Percentiles rank a stretch among this genome's conserved stretches.
Conservation (phyloP, 1,140 invertebrate genomes). For the Eciton burchellii region DNA sequence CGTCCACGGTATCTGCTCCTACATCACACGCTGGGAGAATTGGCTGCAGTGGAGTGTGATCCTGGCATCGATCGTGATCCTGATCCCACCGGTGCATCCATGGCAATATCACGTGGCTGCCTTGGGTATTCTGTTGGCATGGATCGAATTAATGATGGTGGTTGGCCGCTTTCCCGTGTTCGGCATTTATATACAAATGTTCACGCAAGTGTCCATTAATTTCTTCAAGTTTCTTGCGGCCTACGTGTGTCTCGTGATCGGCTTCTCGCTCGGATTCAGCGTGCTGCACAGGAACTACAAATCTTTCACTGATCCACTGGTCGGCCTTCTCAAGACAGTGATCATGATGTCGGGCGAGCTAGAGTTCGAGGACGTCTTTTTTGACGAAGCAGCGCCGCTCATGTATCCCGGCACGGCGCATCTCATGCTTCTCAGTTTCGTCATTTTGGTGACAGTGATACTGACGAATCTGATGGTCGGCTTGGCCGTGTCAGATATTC, state of each 20-base stretch:
- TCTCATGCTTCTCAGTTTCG: slow-evolving; percentile 91
- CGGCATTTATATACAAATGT: slow-evolving; percentile 94
- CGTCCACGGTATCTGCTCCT: slow-evolving; percentile 89
- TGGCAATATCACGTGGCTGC: slow-evolving; percentile 94
- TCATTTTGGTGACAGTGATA: slow-evolving; percentile 93
- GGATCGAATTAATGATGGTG: slow-evolving; percentile 93
- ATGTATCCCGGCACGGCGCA: slow-evolving; percentile 91
- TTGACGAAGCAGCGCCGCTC: slow-evolving; percentile 85
- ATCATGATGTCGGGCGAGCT: slow-evolving; percentile 96
- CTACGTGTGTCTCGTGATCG: slow-evolving; percentile 92
- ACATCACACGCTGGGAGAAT: slow-evolving; percentile 93
- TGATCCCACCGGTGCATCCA: slow-evolving; percentile 73
- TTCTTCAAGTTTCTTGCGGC: slow-evolving; percentile 93
- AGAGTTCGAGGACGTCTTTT: slow-evolving; percentile 94
- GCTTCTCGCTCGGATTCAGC: slow-evolving; percentile 91
- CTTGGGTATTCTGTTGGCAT: slow-evolving; percentile 91
- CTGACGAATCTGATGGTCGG: slow-evolving; percentile 94
- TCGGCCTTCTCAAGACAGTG: slow-evolving; percentile 91
- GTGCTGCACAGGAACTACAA: slow-evolving; percentile 92
- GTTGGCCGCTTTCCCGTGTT: slow-evolving; percentile 94
- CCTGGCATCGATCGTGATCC: slow-evolving; percentile 87
- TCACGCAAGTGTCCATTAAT: slow-evolving; percentile 92
- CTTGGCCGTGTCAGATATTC: slow-evolving; percentile 93
- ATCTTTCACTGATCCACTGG: slow-evolving; percentile 88
- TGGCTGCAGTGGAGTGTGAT: slow-evolving; percentile 93